Evolutionary conservation across 2,888 invertebrate species (phyloP), one percentile per base, ranked within the genome.

Genomic region (Cryptosula pallasiana): DNA sequence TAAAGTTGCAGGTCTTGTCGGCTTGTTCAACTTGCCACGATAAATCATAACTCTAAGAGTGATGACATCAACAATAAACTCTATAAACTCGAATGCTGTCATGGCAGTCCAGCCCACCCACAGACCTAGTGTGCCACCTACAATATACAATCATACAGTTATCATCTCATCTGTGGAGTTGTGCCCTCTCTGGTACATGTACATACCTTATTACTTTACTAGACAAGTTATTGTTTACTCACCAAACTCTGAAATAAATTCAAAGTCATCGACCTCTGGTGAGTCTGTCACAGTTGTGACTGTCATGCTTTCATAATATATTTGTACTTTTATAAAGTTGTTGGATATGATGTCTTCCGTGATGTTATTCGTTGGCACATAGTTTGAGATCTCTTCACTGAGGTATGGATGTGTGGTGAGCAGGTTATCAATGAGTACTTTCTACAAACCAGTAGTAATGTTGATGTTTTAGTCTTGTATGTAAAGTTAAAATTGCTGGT

Each of bases 61-160:
- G 5, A 63, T n/a, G 5, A 63, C 13, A n/a, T 63, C 63, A 63
- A 9, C 32, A 13, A 63, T 29, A n/a, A 63, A 34, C 32, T 63
- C 63, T 32, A 63, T 9, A 63, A 63, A 63, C 32, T 63, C 63
- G 16, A 63, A 34, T 16, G 34, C 34, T 32, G 63, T 63, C 13
- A 63, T 16, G 13, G 32, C 16, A 2, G 63, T 63, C 63, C 63
- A 63, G 9, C 63, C 63, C 32, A 63, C 32, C 63, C 63, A 63
- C 9, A 63, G 63, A 13, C 63, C 63, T 16, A 63, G 32, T 5
- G 34, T 34, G 27, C 63, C 63, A 29, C 63, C 63, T 63, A 32
- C 27, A 57, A 25, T 16, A 23, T 20, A 45, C 45, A 45, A 5
- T 20, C 45, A 45, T 45, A 45, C 45, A 45, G 45, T 20, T 45